A percentile compares a stretch with the other conserved stretches of the same genome.
Conservation (phyloP, 1,140 invertebrate species). For the Andrena cerasifolii region DNA sequence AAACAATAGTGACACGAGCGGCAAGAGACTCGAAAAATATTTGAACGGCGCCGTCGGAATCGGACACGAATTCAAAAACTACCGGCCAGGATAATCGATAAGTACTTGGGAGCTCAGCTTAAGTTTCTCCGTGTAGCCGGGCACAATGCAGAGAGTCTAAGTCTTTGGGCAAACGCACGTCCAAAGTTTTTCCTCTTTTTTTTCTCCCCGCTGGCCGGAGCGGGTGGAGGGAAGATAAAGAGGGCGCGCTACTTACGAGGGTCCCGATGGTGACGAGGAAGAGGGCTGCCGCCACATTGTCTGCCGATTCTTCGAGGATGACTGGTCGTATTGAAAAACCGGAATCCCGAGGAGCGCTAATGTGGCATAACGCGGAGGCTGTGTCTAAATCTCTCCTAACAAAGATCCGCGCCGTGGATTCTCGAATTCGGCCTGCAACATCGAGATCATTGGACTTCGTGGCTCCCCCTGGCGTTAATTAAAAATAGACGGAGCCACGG, state of each 20-base stretch:
- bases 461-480: not conserved
- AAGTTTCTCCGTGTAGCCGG: slow-evolving; percentile 19
- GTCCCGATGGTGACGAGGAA: slow-evolving; percentile 41
- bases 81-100: slow-evolving; percentile 33
- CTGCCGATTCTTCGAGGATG: slow-evolving; percentile 80
- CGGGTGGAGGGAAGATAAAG: slow-evolving; percentile 34
- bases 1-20: slow-evolving; percentile 19
- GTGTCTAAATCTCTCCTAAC: slow-evolving; percentile 74
- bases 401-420: not conserved
- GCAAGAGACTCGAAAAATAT: slow-evolving; percentile 18
- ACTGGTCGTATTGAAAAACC: slow-evolving; percentile 77
- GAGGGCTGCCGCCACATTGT: slow-evolving; percentile 75
- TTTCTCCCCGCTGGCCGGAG: not conserved
- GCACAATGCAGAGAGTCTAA: slow-evolving; percentile 18
- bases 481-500: not conserved
- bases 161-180: slow-evolving; percentile 30
- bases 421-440: not conserved
- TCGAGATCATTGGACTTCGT: not conserved
- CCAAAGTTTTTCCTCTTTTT: slow-evolving; percentile 24
- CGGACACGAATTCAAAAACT: slow-evolving; percentile 24
- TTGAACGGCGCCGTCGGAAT: slow-evolving; percentile 15
- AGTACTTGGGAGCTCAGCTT: slow-evolving; percentile 4
- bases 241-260: slow-evolving; percentile 65
- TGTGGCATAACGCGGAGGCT: slow-evolving; percentile 76
- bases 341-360: slow-evolving; percentile 71